Percentiles rank a stretch among this genome's conserved stretches.
Evolutionary conservation across 2,113 vertebrate genomes (phyloP).

Genomic region (Lagopus leucura): DNA sequence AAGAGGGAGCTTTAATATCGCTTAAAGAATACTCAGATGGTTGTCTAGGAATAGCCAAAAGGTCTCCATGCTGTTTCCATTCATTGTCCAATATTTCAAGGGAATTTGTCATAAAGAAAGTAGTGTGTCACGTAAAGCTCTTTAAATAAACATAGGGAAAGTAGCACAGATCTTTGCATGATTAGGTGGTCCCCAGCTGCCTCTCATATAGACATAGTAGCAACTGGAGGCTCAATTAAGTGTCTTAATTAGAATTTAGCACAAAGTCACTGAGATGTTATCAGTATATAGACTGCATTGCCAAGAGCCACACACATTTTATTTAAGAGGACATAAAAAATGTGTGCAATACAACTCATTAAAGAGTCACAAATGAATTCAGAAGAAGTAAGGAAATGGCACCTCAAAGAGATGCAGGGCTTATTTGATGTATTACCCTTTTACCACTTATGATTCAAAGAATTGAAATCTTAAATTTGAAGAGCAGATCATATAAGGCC

Average conservation of each 20-base stretch:
- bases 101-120: conserved; percentile 39
- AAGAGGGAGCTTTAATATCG: neutral
- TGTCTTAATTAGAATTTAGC: conserved; percentile 56
- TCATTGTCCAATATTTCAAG: conserved; percentile 59
- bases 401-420: neutral
- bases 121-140: neutral
- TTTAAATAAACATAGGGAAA: conserved; percentile 39
- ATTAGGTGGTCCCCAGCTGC: conserved; percentile 50
- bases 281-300: conserved; percentile 20
- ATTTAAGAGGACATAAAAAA: conserved; percentile 51
- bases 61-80: neutral
- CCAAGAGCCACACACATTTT: neutral
- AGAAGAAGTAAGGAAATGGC: conserved; percentile 37
- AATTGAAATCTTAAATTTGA: neutral
- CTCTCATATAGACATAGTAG: conserved; percentile 54
- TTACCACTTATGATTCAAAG: neutral
- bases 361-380: conserved; percentile 12
- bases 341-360: conserved; percentile 10
- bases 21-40: neutral
- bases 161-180: conserved; percentile 45
- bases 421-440: neutral
- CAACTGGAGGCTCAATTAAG: conserved; percentile 59
- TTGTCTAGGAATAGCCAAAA: conserved; percentile 6
- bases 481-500: neutral
- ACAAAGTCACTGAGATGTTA: conserved; percentile 26